A percentile compares a stretch with the other conserved stretches of the same genome.
Evolutionary conservation across 2,888 invertebrate genomes (phyloP).

Genomic region (Brenthis ino): DNA sequence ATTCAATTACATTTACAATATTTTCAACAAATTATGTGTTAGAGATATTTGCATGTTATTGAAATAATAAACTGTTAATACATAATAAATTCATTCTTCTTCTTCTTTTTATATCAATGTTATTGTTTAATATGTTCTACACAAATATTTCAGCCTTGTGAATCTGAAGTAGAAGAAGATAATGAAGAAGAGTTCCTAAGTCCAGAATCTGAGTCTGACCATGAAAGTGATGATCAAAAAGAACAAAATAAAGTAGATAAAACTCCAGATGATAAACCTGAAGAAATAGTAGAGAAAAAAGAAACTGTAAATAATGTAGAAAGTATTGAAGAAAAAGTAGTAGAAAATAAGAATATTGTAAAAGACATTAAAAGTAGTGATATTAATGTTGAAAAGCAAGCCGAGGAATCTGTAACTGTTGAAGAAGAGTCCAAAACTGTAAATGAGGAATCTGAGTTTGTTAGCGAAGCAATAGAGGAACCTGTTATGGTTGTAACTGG

Average conservation of each 20-base stretch:
- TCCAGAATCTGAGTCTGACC: slow-evolving; percentile 73
- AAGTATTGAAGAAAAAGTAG: slow-evolving; percentile 32
- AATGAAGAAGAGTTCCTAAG: slow-evolving; percentile 78
- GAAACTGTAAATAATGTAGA: slow-evolving; percentile 38
- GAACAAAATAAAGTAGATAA: slow-evolving; percentile 33
- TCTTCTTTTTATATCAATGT: too few relatives aligned
- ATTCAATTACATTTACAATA: too few relatives aligned
- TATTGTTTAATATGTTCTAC: slow-evolving; percentile 4
- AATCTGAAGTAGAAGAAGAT: slow-evolving; percentile 65
- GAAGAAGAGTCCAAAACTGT: slow-evolving; percentile 34
- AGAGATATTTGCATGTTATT: too few relatives aligned
- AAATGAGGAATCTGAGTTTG: slow-evolving; percentile 35
- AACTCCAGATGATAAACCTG: slow-evolving; percentile 32
- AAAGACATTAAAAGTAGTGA: slow-evolving; percentile 43
- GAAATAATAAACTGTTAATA: too few relatives aligned
- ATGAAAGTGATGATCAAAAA: slow-evolving; percentile 59
- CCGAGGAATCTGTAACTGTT: slow-evolving; percentile 41
- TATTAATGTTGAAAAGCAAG: slow-evolving; percentile 34
- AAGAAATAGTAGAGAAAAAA: slow-evolving; percentile 32
- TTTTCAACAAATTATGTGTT: too few relatives aligned
- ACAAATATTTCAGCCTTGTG: slow-evolving; percentile 48
- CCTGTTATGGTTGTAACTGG: slow-evolving; percentile 87
- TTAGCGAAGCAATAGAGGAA: slow-evolving; percentile 88
- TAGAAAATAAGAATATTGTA: slow-evolving; percentile 46
- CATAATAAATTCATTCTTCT: too few relatives aligned